Percentiles rank a stretch among this genome's conserved stretches.
Evolutionary conservation across 2,113 vertebrate species (phyloP).

Genomic region (Eudorcas thomsonii): DNA sequence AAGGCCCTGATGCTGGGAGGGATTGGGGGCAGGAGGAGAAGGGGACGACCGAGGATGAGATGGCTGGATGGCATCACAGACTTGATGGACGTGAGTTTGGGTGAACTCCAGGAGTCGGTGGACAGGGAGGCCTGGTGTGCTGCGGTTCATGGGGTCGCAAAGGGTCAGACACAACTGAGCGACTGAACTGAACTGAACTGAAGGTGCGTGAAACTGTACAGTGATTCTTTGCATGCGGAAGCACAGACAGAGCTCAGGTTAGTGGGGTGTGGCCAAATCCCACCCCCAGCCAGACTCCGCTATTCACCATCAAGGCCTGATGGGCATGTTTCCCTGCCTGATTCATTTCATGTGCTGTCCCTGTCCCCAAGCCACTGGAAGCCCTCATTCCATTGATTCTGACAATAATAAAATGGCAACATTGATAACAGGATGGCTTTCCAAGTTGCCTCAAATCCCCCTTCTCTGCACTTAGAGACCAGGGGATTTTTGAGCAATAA

Average conservation of each 20-base stretch:
- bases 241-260: accelerated
- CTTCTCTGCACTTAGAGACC: background rate
- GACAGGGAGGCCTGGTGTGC: background rate
- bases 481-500: background rate
- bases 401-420: background rate
- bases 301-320: accelerated
- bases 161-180: accelerated
- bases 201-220: background rate
- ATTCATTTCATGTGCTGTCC: background rate
- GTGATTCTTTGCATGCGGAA: accelerated
- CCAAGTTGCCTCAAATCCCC: no score
- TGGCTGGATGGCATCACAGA: no score
- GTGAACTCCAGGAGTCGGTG: background rate
- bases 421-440: background rate
- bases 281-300: accelerated
- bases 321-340: accelerated
- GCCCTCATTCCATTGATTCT: no score
- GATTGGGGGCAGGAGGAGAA: no score
- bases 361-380: background rate
- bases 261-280: accelerated
- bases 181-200: background rate
- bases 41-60: no score
- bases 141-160: accelerated
- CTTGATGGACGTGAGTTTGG: accelerated
- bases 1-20: no score